phyloP scores from a whole-genome alignment of 2,113 vertebrate species.

The Strix aluco region DNA sequence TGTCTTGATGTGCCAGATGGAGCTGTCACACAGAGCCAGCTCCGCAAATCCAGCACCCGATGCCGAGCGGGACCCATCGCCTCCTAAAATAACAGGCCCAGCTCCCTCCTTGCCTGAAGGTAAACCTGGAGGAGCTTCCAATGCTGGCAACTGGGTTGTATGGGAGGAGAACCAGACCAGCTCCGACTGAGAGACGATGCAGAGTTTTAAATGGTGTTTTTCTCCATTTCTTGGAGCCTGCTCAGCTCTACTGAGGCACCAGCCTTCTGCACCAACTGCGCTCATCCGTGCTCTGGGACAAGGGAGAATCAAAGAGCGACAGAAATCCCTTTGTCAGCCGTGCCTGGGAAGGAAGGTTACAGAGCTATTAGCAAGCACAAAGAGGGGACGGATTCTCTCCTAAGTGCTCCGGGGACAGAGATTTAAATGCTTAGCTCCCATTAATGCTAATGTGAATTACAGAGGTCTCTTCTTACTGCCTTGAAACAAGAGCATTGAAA shows the following conservation, averaged over 20 bases:
- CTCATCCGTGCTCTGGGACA: background rate
- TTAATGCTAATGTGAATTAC: conserved; percentile 16
- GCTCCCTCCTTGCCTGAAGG: background rate
- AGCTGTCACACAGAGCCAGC: background rate
- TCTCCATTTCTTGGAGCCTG: background rate
- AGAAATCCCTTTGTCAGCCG: conserved; percentile 44
- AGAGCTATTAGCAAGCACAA: conserved; percentile 3
- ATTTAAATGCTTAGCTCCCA: conserved; percentile 26
- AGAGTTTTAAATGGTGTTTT: background rate
- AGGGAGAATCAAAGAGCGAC: background rate
- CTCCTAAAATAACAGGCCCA: background rate
- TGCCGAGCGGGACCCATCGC: rapidly evolving
- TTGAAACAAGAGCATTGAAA: background rate
- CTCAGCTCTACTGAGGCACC: background rate
- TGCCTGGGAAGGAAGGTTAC: conserved; percentile 32
- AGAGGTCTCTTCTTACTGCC: conserved; percentile 22
- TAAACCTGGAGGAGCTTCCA: background rate
- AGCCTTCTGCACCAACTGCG: background rate
- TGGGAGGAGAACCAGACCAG: background rate
- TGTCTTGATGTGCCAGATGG: background rate
- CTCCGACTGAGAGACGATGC: rapidly evolving
- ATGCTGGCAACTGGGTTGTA: rapidly evolving
- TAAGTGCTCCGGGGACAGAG: conserved; percentile 24
- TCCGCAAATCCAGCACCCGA: background rate
- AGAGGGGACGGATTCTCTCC: background rate